A percentile compares a stretch with the other conserved stretches of the same genome.
Conservation (phyloP, 2,888 invertebrate species). For the Matsumyia berberina region DNA sequence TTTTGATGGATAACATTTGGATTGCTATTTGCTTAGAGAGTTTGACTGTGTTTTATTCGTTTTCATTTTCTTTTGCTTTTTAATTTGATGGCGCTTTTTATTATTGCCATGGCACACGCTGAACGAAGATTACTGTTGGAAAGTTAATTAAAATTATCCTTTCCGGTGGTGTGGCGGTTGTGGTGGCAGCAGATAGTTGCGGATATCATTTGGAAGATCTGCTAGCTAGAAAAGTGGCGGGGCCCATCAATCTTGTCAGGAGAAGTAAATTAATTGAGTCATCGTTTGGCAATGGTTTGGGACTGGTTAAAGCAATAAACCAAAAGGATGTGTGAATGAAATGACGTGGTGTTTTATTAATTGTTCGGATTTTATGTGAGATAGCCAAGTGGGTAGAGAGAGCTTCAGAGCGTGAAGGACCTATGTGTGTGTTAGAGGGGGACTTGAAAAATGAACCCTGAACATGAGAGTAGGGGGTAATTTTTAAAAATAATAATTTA, state of each 20-base stretch:
- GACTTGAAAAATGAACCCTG: not conserved
- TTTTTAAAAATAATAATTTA: not conserved
- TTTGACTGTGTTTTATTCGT: constrained; percentile 5
- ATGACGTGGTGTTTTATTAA: constrained; percentile 67
- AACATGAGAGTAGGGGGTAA: constrained; percentile 19
- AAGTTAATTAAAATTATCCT: constrained; percentile 74
- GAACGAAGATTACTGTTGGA: constrained; percentile 11
- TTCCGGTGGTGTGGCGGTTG: not conserved
- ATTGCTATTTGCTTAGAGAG: constrained; percentile 3
- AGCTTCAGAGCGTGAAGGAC: not conserved
- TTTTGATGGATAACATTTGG: constrained; percentile 51
- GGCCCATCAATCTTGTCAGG: constrained; percentile 72
- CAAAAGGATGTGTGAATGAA: constrained; percentile 61
- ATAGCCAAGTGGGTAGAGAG: constrained; percentile 1
- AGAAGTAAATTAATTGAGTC: constrained; percentile 68
- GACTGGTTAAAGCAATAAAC: constrained; percentile 43
- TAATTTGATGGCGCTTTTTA: constrained; percentile 37
- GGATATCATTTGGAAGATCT: constrained; percentile 55
- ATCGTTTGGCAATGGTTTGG: constrained; percentile 54
- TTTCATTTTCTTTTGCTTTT: not conserved
- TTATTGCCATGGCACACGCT: constrained; percentile 45
- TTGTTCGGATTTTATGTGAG: constrained; percentile 45
- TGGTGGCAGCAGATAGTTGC: constrained; percentile 20
- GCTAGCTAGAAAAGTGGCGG: constrained; percentile 31
- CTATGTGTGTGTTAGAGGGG: not conserved